phyloP scores from a whole-genome alignment of 2,113 vertebrate species.

The Tenrec ecaudatus region DNA sequence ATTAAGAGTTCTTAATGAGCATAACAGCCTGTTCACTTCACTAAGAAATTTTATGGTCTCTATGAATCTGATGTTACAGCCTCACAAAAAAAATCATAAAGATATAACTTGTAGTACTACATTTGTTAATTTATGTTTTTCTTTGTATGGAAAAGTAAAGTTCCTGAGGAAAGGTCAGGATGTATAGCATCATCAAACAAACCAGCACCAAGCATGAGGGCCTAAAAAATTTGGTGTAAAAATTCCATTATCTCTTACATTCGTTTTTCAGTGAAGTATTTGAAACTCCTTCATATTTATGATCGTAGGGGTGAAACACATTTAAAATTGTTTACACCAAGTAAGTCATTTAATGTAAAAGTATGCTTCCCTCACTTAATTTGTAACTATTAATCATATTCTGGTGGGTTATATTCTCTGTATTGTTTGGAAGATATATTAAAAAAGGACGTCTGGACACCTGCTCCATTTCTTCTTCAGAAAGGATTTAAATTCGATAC shows the following conservation, averaged over 20 bases:
- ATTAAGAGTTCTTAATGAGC: conserved; percentile 72
- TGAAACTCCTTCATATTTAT: neutral
- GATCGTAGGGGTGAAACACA: neutral
- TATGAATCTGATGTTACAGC: conserved; percentile 31
- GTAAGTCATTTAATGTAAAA: neutral
- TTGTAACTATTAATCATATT: neutral
- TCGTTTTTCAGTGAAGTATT: no score
- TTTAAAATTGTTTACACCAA: neutral
- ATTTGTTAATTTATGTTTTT: conserved; percentile 50
- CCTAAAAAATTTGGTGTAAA: no score
- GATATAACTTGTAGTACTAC: neutral
- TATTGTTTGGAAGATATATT: neutral
- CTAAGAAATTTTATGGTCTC: conserved; percentile 29
- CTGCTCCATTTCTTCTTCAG: neutral
- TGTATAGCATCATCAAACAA: conserved; percentile 8
- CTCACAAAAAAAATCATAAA: conserved; percentile 42
- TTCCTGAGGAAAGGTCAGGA: neutral
- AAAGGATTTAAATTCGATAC: neutral
- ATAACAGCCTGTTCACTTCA: conserved; percentile 67
- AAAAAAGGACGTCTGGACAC: neutral
- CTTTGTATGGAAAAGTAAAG: conserved; percentile 28
- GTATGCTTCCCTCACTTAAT: neutral
- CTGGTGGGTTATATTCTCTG: neutral
- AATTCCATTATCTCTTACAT: no score
- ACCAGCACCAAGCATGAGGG: neutral